These are phyloP conservation scores for Sebastes kiyomatsui DNA, from an alignment of 2,797 vertebrate genomes.

Conservation along the genomic window DNA sequence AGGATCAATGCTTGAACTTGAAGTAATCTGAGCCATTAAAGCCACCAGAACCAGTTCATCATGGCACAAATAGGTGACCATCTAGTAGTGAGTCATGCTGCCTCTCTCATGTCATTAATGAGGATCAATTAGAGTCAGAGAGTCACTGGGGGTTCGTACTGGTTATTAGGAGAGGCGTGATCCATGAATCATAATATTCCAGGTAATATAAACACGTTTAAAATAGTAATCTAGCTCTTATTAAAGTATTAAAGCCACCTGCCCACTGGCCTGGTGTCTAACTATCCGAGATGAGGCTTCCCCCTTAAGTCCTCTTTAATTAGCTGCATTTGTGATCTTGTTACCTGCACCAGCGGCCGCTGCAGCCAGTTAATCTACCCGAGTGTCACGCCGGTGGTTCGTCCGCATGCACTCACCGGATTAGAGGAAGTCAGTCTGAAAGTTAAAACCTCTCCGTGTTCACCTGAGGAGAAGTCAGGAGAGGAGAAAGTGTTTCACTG, in stretches of 20 bases:
- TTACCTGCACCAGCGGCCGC: conserved; percentile 27
- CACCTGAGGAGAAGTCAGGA: not conserved
- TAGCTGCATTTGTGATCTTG: conserved; percentile 29
- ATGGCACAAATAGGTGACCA: not conserved
- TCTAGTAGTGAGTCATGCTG: not conserved
- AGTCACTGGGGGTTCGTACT: not conserved
- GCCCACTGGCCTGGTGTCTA: not conserved
- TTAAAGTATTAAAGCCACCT: conserved; percentile 21
- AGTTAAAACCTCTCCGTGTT: not conserved
- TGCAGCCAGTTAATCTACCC: conserved; percentile 29
- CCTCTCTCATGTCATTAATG: not conserved
- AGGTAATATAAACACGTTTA: not conserved
- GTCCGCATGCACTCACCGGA: not conserved
- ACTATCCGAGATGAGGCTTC: not conserved
- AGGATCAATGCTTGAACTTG: not conserved
- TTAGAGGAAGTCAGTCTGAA: conserved; percentile 9
- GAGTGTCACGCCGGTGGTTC: not conserved
- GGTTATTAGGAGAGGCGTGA: not conserved
- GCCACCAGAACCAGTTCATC: not conserved
- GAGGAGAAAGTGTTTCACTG: not conserved
- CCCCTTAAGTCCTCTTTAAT: conserved; percentile 39
- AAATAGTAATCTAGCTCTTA: not conserved
- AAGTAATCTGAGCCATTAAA: not conserved
- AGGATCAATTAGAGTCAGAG: not conserved
- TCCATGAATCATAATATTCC: conserved; percentile 8